Evolutionary conservation across 2,888 invertebrate genomes (phyloP), one percentile per base, ranked within the genome.

Genomic region (Rotaria sp.): DNA sequence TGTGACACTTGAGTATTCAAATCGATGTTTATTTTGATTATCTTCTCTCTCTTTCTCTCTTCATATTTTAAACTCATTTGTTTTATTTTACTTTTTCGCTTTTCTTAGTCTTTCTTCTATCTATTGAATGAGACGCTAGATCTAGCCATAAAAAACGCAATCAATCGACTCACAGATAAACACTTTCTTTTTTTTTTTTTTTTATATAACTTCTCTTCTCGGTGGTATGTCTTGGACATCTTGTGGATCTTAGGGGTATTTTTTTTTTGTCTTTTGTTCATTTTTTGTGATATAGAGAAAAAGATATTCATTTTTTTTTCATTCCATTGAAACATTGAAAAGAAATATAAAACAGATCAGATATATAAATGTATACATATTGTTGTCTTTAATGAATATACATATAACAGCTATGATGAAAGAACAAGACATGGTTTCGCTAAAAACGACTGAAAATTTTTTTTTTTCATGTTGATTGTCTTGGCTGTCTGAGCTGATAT

Each of bases 1-100:
- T 67, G 67, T 67, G 67, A 67, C 38, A 67, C 67, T 38, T 67
- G 67, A 38, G 67, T 67, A 67, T 67, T 67, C 35, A 67, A 67
- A 67, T 67, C 35, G 67, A 67, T 67, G 67, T 67, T 67, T 67
- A 67, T 67, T 67, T 67, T 67, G 35, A 67, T 67, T 67, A 11
- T 67, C 67, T 30, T 35, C 35, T 67, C 35, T 67, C 67, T 67
- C 67, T 67, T 13, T 67, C 67, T 67, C 35, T 67, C 30, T 30
- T 67, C 38, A 30, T 67, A 67, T 67, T 67, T 67, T 67, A 67
- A n/a, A 67, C 67, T 67, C 67, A 67, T 67, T 67, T 67, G 67
- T 67, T 67, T 67, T 67, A 67, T 67, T 67, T 67, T 67, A 67
- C 55, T 4, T 26, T 55, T 26, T 55, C 26, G 8, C 26, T 55